Percentiles rank a stretch among this genome's conserved stretches.
Evolutionary conservation across 2,797 vertebrate genomes (phyloP).

Genomic region (Vespertilio murinus): DNA sequence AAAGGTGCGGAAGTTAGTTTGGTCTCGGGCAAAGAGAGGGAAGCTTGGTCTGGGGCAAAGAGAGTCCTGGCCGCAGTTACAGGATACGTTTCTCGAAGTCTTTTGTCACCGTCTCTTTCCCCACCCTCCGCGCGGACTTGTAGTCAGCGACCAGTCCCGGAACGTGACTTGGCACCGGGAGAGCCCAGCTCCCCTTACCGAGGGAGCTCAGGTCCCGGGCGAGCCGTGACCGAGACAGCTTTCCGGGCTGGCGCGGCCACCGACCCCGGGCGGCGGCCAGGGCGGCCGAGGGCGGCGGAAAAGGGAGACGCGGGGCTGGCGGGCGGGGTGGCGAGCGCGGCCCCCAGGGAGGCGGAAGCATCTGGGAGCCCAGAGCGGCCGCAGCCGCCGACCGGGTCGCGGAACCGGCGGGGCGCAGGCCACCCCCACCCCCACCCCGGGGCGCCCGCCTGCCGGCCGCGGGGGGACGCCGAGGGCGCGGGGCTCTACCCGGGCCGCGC

Average conservation of each 20-base stretch:
- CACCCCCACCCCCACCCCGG: background rate
- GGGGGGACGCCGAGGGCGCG: background rate
- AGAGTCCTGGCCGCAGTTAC: background rate
- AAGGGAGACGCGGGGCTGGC: constrained; percentile 22
- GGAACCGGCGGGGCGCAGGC: background rate
- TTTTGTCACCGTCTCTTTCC: background rate
- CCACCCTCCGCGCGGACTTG: background rate
- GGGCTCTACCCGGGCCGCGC: background rate
- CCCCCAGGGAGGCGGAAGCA: background rate
- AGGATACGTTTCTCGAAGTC: background rate
- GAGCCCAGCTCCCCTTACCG: constrained; percentile 51
- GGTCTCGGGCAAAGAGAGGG: background rate
- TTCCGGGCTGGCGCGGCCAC: constrained; percentile 52
- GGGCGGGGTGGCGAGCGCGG: background rate
- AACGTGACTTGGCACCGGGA: constrained; percentile 59
- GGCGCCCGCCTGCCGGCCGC: background rate
- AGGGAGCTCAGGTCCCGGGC: constrained; percentile 38
- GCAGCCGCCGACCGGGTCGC: background rate
- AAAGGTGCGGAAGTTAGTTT: background rate
- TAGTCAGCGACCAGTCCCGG: background rate
- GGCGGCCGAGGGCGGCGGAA: background rate
- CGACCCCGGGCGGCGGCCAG: constrained; percentile 9
- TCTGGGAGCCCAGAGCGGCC: background rate
- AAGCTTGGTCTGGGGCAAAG: background rate
- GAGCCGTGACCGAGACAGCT: constrained; percentile 26